Percentiles rank a stretch among this genome's conserved stretches.
Evolutionary conservation across 1,140 invertebrate genomes (phyloP).

Genomic region (Lepidostoma basale): DNA sequence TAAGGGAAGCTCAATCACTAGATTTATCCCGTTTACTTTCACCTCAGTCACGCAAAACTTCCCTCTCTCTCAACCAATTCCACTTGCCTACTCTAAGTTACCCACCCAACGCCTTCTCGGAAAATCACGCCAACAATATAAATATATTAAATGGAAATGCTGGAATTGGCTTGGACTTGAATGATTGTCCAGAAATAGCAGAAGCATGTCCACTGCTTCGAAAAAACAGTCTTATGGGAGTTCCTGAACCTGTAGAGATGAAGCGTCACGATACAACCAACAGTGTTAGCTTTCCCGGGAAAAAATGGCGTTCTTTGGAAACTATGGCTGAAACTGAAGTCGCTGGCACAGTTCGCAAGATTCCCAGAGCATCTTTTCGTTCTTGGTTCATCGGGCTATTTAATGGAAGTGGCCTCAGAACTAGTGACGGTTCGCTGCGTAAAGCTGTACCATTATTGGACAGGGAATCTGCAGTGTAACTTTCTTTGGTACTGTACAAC

Average conservation of each 20-base stretch:
- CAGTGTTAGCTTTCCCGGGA: constrained; percentile 63
- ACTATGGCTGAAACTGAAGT: constrained; percentile 63
- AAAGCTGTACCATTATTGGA: constrained; percentile 60
- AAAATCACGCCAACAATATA: constrained; percentile 47
- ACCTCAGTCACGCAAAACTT: constrained; percentile 50
- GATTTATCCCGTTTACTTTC: constrained; percentile 50
- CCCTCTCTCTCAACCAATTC: constrained; percentile 54
- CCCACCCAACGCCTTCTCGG: constrained; percentile 48
- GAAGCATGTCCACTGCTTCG: constrained; percentile 59
- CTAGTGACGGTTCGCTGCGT: constrained; percentile 68
- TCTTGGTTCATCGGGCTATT: constrained; percentile 74
- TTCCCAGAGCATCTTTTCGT: constrained; percentile 64
- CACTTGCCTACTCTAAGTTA: constrained; percentile 39
- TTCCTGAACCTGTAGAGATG: constrained; percentile 51
- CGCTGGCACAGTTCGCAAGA: constrained; percentile 52
- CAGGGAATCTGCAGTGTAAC: constrained; percentile 55
- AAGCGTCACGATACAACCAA: constrained; percentile 55
- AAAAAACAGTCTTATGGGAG: constrained; percentile 57
- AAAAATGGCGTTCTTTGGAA: constrained; percentile 80
- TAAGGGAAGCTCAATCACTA: constrained; percentile 53
- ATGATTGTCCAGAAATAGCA: constrained; percentile 54
- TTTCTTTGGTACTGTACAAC: not conserved
- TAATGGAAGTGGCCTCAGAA: constrained; percentile 67
- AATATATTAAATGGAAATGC: constrained; percentile 56
- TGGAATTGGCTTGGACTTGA: constrained; percentile 59